These are phyloP conservation scores for Erannis defoliaria DNA, from an alignment of 2,888 invertebrate genomes.

Conservation along the genomic window DNA sequence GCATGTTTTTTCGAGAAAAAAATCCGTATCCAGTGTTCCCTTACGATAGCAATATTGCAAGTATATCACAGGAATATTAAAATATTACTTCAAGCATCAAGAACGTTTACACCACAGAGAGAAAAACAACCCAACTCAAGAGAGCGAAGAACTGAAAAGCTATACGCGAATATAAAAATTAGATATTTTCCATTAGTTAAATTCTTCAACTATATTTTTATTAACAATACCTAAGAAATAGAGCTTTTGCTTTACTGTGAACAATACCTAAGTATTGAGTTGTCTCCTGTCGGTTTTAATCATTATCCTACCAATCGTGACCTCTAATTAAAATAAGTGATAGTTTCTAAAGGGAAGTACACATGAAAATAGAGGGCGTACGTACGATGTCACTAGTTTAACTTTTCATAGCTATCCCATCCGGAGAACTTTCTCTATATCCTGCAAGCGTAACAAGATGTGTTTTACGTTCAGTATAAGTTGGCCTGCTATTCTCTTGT, in stretches of 20 bases:
- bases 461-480: conserved; percentile 66
- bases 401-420: conserved; percentile 77
- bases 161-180: conserved; percentile 31
- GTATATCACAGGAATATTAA: too few relatives aligned
- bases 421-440: conserved; percentile 76
- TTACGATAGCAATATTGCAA: too few relatives aligned
- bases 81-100: conserved; percentile 50
- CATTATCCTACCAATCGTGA: neutral
- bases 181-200: conserved; percentile 6
- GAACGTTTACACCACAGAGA: conserved; percentile 4
- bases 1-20: too few relatives aligned
- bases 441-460: conserved; percentile 79
- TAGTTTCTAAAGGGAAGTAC: conserved; percentile 19
- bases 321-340: conserved; percentile 33
- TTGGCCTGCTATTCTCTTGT: conserved; percentile 48
- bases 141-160: conserved; percentile 55
- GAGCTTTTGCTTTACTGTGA: too few relatives aligned
- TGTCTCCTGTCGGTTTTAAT: neutral
- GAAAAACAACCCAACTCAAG: conserved; percentile 47
- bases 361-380: conserved; percentile 17
- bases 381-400: conserved; percentile 66
- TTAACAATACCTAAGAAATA: neutral
- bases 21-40: too few relatives aligned
- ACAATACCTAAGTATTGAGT: too few relatives aligned
- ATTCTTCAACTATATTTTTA: neutral